Evolutionary conservation across 2,888 invertebrate genomes (phyloP), one percentile per base, ranked within the genome.

Genomic region (Drosophila formosana): DNA sequence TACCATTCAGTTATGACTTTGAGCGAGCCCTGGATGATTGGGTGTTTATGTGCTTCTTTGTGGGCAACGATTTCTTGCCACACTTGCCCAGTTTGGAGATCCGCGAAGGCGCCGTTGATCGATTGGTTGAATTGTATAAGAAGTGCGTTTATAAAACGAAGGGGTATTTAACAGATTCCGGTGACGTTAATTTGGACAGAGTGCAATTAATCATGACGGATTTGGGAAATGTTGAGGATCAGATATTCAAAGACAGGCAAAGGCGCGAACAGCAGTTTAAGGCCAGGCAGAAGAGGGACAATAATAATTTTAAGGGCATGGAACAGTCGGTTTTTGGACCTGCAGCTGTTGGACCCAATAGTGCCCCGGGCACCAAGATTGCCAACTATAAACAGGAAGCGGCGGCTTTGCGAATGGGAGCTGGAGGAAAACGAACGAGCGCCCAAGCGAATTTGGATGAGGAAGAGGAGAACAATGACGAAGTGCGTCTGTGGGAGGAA

Each of bases 11-110:
- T 32, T 99, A 98, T 92, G 97, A 98, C 91, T 97, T 99, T 92
- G 99, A 99, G 89, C 93, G 99, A 62, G 98, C 96, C 0, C 92
- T 99, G 13, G 99, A 99, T 91, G 99, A 99, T 93, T 99, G 99
- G 99, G 99, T 96, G 4, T 96, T 96, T 89, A 98, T 99, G 98
- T 99, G 99, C 91, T 99, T 99, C 93, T 99, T 99, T 93, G 99
- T 99, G 56, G 99, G 99, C 51, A 99, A 99, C 91, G 99, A 99
- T 93, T 99, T 99, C 91, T 92, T 99, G 84, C 99, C 99, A 0
- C 99, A 99, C 94, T 94, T 99, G 77, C 99, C 99, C 4, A 98
- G 98, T 55, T 93, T 99, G 81, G 99, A 99, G 94, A 99, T 99
- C 89, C 94, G 98, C 51, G 99, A 99, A 93, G 97, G 97, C 0